These are phyloP conservation scores for Capra hircus DNA, from an alignment of 2,113 vertebrate genomes.

Conservation along the genomic window DNA sequence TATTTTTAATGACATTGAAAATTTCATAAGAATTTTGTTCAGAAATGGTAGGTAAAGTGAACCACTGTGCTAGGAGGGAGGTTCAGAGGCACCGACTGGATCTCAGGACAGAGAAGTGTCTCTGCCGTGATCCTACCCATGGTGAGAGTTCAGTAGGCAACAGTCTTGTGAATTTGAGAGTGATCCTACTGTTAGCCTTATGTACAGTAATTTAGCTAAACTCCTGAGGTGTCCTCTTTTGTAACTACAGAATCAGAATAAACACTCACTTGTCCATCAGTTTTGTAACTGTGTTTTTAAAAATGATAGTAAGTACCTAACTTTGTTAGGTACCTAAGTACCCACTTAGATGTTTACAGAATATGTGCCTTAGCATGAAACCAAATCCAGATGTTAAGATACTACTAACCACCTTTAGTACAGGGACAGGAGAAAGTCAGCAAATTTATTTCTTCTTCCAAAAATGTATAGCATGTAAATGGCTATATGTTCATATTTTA, in stretches of 20 bases:
- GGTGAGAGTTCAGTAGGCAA: neutral
- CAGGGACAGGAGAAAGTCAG: neutral
- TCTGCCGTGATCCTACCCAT: neutral
- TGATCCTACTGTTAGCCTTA: neutral
- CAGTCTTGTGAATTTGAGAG: neutral
- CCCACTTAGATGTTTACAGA: neutral
- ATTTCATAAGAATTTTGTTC: neutral
- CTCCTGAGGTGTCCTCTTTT: neutral
- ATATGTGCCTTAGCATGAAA: neutral
- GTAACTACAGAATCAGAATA: neutral
- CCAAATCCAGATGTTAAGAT: neutral
- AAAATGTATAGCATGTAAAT: neutral
- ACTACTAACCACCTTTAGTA: neutral
- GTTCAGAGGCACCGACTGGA: neutral
- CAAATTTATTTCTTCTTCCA: neutral
- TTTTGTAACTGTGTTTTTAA: neutral
- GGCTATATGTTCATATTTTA: neutral
- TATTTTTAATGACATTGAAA: neutral
- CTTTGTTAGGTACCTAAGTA: neutral
- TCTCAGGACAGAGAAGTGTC: neutral
- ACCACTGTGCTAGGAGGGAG: neutral
- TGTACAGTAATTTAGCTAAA: neutral
- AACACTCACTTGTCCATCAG: neutral
- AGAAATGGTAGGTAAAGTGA: neutral
- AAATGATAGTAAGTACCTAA: neutral